phyloP scores from a whole-genome alignment of 2,113 vertebrate species.

The Empidonax traillii region DNA sequence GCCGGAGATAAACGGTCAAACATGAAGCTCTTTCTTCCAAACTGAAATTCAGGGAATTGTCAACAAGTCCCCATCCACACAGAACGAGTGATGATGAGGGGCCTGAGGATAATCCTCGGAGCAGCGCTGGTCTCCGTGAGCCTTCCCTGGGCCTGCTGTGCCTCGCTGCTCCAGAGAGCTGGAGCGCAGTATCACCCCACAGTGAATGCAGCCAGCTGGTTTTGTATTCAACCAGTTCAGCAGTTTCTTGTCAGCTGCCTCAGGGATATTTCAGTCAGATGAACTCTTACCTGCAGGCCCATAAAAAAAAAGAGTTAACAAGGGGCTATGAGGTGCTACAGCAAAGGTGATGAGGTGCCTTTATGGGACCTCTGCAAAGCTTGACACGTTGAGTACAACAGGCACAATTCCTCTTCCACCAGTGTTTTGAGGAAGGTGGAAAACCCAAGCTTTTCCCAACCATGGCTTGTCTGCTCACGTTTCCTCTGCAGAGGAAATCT shows the following conservation, averaged over 20 bases:
- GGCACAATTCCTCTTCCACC: neutral
- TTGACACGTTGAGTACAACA: neutral
- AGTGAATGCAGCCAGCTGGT: neutral
- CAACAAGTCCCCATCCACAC: neutral
- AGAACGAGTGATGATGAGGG: neutral
- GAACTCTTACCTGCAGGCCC: neutral
- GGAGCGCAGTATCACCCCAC: neutral
- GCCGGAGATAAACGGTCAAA: neutral
- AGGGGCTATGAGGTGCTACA: neutral
- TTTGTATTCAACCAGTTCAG: neutral
- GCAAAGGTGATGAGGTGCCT: constrained; percentile 34
- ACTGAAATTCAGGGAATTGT: neutral
- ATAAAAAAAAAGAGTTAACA: neutral
- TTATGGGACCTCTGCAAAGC: neutral
- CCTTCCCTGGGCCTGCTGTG: neutral
- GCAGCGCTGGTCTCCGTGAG: neutral
- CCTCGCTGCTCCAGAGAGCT: neutral
- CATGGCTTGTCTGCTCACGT: accelerated
- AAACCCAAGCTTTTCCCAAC: neutral
- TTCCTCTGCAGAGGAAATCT: neutral
- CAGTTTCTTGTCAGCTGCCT: constrained; percentile 10
- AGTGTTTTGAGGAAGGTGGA: neutral
- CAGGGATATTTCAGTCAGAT: neutral
- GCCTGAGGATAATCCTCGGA: neutral
- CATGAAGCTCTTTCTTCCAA: neutral